These are phyloP conservation scores for Umimayanthus chanpuru DNA, from an alignment of 92 coral and sea anemone genomes.

Conservation along the genomic window DNA sequence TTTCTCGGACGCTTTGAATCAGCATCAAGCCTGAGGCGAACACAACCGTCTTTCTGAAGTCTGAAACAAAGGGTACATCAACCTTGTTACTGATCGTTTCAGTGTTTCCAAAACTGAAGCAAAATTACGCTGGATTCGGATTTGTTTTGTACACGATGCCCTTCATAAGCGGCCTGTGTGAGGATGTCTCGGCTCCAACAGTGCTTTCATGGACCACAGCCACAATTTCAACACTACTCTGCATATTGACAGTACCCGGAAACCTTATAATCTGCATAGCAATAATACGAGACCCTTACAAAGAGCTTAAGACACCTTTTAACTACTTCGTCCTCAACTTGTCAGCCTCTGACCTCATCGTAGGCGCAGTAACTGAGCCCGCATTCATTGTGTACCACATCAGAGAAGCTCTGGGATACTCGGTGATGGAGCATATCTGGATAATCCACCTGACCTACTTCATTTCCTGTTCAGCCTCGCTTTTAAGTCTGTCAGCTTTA, in stretches of 20 bases:
- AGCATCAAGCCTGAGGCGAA: too few species aligned
- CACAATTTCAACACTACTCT: constrained; percentile 61
- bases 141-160: constrained; percentile 39
- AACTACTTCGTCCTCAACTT: constrained; percentile 87
- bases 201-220: constrained; percentile 75
- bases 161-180: constrained; percentile 58
- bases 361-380: constrained; percentile 86
- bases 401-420: constrained; percentile 70
- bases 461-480: constrained; percentile 79
- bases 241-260: constrained; percentile 80
- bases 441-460: constrained; percentile 75
- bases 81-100: not conserved
- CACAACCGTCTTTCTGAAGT: too few species aligned
- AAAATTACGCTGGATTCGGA: not conserved
- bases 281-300: constrained; percentile 80
- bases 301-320: constrained; percentile 77
- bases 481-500: constrained; percentile 80
- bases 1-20: too few species aligned
- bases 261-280: constrained; percentile 80
- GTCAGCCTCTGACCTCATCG: constrained; percentile 79
- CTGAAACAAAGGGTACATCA: too few species aligned
- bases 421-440: constrained; percentile 60
- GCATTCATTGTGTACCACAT: constrained; percentile 75
- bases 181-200: constrained; percentile 69
- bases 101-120: not conserved